Percentiles rank a stretch among this genome's conserved stretches.
Evolutionary conservation across 2,113 vertebrate genomes (phyloP).

Genomic region (Hystrix brachyura): DNA sequence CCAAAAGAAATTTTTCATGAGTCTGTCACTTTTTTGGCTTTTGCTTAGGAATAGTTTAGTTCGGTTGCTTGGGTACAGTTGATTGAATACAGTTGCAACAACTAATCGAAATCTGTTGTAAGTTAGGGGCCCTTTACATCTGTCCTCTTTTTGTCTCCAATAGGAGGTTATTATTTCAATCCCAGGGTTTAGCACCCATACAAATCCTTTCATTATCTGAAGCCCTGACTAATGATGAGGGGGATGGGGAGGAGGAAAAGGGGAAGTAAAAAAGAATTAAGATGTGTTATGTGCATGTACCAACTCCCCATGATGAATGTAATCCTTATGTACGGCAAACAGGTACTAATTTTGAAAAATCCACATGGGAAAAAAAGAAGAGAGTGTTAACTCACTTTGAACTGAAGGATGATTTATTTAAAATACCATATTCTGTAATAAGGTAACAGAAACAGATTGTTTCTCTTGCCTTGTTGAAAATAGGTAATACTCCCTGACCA

Average conservation of each 20-base stretch:
- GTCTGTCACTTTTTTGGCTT: conserved; percentile 63
- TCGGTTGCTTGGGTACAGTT: conserved; percentile 75
- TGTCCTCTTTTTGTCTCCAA: conserved; percentile 24
- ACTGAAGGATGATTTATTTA: conserved; percentile 17
- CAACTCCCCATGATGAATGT: neutral
- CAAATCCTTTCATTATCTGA: conserved; percentile 5
- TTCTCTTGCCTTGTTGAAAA: conserved; percentile 32
- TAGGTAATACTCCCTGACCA: neutral
- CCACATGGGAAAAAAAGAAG: neutral
- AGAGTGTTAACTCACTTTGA: conserved; percentile 9
- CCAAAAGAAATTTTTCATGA: conserved; percentile 73
- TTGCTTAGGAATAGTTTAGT: conserved; percentile 77
- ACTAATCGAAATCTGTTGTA: conserved; percentile 77
- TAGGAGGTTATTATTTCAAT: conserved; percentile 24
- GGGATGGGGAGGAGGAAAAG: neutral
- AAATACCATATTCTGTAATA: neutral
- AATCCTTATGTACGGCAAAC: neutral
- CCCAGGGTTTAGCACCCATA: conserved; percentile 3
- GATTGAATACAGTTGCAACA: conserved; percentile 79
- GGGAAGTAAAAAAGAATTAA: neutral
- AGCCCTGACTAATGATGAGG: neutral
- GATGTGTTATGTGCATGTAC: neutral
- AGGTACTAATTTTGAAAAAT: neutral
- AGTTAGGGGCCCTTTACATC: conserved; percentile 59
- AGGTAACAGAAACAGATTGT: neutral